Percentiles rank a stretch among this genome's conserved stretches.
Conservation (phyloP, 2,888 invertebrate species). For the Ptilodon capucinus region DNA sequence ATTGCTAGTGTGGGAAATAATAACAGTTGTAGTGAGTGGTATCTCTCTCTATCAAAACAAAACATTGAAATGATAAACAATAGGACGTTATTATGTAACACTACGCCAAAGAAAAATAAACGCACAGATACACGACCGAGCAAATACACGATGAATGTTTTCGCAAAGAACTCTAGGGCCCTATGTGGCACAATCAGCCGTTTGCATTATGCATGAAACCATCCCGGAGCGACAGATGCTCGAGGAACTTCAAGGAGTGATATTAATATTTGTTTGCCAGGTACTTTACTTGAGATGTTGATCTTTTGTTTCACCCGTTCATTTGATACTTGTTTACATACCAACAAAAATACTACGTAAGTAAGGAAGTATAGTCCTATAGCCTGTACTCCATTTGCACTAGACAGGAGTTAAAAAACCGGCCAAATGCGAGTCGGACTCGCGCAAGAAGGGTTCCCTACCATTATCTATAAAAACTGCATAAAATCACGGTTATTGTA, state of each 20-base stretch:
- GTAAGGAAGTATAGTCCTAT: too few relatives aligned
- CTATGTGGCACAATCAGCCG: conserved; percentile 71
- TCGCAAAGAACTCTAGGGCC: conserved; percentile 61
- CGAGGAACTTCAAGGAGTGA: conserved; percentile 45
- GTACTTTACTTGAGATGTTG: conserved; percentile 40
- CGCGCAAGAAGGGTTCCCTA: too few relatives aligned
- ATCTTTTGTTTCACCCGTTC: conserved; percentile 25
- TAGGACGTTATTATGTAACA: conserved; percentile 33
- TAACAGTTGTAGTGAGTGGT: neutral
- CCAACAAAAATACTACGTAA: too few relatives aligned
- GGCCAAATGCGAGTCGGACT: too few relatives aligned
- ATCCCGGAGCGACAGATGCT: conserved; percentile 66
- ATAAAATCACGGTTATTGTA: too few relatives aligned
- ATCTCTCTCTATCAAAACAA: conserved; percentile 2
- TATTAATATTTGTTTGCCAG: conserved; percentile 65
- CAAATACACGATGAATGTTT: conserved; percentile 65
- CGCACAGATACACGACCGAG: conserved; percentile 34
- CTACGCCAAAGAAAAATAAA: conserved; percentile 35
- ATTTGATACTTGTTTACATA: neutral
- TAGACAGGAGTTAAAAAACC: too few relatives aligned
- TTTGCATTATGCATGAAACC: conserved; percentile 79
- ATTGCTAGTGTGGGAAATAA: neutral
- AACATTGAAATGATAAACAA: conserved; percentile 28
- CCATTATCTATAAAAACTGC: too few relatives aligned
- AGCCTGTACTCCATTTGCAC: too few relatives aligned